Percentiles rank a stretch among this genome's conserved stretches.
Evolutionary conservation across 2,888 invertebrate species (phyloP).

Genomic region (Apamea epomidion): DNA sequence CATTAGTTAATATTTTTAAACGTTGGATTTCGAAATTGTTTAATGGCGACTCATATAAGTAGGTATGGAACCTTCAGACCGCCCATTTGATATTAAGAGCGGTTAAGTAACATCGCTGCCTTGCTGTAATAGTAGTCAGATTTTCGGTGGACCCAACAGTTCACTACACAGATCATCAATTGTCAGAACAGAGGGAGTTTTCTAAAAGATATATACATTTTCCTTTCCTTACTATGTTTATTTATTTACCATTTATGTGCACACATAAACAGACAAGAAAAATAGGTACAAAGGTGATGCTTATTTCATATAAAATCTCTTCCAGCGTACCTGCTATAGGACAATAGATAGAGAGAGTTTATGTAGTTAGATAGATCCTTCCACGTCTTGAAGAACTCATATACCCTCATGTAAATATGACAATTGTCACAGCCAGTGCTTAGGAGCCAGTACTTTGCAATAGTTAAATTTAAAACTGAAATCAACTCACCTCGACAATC

Average conservation of each 20-base stretch:
- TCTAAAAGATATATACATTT: not conserved
- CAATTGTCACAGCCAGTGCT: not conserved
- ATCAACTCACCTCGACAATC: constrained; percentile 12
- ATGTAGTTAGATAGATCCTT: not conserved
- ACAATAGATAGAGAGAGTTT: too few species aligned
- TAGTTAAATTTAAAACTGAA: constrained; percentile 43
- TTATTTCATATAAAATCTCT: too few species aligned
- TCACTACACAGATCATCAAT: not conserved
- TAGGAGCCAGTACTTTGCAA: constrained; percentile 35
- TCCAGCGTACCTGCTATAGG: too few species aligned
- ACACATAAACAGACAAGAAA: too few species aligned
- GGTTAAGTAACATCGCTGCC: not conserved
- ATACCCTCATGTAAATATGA: constrained; percentile 1
- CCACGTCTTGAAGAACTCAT: not conserved
- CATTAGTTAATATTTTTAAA: constrained; percentile 33
- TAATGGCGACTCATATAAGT: too few species aligned
- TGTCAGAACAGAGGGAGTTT: not conserved
- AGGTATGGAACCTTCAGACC: not conserved
- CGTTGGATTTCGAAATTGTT: constrained; percentile 11
- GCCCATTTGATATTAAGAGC: constrained; percentile 4
- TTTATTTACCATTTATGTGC: too few species aligned
- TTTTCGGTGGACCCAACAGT: not conserved
- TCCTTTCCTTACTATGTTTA: not conserved
- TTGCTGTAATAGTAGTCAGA: not conserved
- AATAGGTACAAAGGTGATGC: too few species aligned